A percentile compares a stretch with the other conserved stretches of the same genome.
phyloP scores from a whole-genome alignment of 2,888 invertebrate genomes.

The Megalurothrips usitatus region DNA sequence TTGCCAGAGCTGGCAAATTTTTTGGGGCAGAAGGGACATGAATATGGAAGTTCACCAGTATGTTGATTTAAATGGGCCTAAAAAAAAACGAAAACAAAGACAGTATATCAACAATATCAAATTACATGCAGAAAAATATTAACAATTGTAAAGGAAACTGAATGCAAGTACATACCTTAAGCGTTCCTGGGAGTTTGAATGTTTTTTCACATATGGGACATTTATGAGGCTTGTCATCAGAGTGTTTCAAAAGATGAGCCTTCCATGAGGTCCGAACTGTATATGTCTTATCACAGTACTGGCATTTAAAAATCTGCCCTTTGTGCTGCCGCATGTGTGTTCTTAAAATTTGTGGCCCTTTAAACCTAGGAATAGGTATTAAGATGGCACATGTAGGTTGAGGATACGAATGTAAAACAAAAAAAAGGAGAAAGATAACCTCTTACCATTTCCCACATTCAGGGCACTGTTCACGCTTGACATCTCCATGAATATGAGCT shows the following conservation, averaged over 20 bases:
- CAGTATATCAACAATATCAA: not conserved
- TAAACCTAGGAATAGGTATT: slow-evolving; percentile 19
- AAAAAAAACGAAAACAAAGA: slow-evolving; percentile 41
- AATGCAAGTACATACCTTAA: slow-evolving; percentile 30
- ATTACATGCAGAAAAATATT: not conserved
- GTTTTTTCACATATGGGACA: slow-evolving; percentile 33
- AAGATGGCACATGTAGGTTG: not conserved
- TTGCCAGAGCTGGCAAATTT: slow-evolving; percentile 68
- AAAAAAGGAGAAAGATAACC: not conserved
- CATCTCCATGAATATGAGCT: not conserved
- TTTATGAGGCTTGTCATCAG: slow-evolving; percentile 29
- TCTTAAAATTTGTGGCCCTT: slow-evolving; percentile 4
- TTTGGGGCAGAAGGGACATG: slow-evolving; percentile 69
- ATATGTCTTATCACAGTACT: slow-evolving; percentile 33
- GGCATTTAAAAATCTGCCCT: slow-evolving; percentile 26
- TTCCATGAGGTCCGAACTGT: slow-evolving; percentile 17
- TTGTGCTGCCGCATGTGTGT: slow-evolving; percentile 31
- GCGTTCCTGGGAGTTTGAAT: slow-evolving; percentile 32
- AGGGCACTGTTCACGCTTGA: not conserved
- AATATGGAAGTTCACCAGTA: slow-evolving; percentile 67
- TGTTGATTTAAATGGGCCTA: slow-evolving; percentile 71
- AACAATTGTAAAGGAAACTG: not conserved
- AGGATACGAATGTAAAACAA: not conserved
- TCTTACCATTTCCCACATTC: slow-evolving; percentile 8
- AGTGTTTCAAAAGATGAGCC: not conserved